Conservation (phyloP, 2,888 invertebrate genomes). For the Crepidodera aurea region DNA sequence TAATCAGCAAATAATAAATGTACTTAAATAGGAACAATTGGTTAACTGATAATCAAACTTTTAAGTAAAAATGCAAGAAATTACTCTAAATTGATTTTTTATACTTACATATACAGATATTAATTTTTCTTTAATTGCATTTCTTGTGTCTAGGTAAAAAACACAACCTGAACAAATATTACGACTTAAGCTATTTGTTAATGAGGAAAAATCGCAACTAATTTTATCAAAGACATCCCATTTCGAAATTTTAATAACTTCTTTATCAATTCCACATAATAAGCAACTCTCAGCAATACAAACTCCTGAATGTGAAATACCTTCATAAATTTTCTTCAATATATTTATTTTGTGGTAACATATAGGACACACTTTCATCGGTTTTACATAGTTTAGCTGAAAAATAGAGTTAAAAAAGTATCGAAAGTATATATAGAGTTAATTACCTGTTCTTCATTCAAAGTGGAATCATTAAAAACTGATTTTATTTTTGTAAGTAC, state of each 20-base stretch:
- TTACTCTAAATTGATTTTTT: too few species aligned
- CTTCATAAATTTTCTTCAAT: constrained; percentile 15
- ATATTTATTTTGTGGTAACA: constrained; percentile 26
- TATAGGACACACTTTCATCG: constrained; percentile 17
- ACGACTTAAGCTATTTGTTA: background rate
- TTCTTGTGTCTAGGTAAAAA: constrained; percentile 18
- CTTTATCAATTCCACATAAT: constrained; percentile 17
- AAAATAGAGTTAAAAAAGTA: constrained; percentile 4
- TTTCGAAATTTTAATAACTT: constrained; percentile 4
- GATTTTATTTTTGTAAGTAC: background rate
- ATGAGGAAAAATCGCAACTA: constrained; percentile 8
- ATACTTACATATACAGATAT: constrained; percentile 17
- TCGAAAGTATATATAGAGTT: background rate
- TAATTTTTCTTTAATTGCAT: constrained; percentile 14
- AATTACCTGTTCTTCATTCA: constrained; percentile 5
- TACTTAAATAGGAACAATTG: background rate
- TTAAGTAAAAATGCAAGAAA: too few species aligned
- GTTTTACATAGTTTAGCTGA: constrained; percentile 16
- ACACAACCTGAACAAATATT: constrained; percentile 22
- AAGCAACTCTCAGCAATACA: constrained; percentile 12
- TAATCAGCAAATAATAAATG: background rate
- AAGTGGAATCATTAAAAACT: background rate
- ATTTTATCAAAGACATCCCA: constrained; percentile 19
- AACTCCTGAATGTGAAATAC: constrained; percentile 9
- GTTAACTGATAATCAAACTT: too few species aligned